Evolutionary conservation across 2,113 vertebrate species (phyloP).

Genomic region (Microcebus murinus): DNA sequence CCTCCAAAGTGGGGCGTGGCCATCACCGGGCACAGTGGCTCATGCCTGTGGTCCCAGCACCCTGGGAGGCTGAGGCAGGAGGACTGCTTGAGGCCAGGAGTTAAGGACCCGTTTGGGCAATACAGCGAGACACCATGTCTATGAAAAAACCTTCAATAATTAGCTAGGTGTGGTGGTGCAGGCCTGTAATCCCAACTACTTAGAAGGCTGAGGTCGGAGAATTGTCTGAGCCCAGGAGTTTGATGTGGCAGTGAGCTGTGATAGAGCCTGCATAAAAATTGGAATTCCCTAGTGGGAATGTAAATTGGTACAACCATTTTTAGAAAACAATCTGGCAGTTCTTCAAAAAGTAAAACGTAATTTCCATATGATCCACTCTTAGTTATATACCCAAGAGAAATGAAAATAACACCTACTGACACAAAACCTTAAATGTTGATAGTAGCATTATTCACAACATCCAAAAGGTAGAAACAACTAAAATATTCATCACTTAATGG

Average conservation of each 20-base stretch:
- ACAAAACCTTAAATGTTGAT: not conserved
- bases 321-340: not conserved
- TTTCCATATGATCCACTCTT: not conserved
- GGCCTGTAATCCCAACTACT: no score
- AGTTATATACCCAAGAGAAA: not conserved
- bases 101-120: no score
- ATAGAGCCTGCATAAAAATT: not conserved
- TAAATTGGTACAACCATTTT: not conserved
- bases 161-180: no score
- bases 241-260: no score
- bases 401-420: not conserved
- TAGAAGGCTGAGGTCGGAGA: no score
- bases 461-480: not conserved
- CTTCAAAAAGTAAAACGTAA: not conserved
- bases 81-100: no score
- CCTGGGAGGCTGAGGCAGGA: no score
- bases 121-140: no score
- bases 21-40: no score
- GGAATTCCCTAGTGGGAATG: not conserved
- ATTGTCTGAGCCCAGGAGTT: no score
- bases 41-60: no score
- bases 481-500: not conserved
- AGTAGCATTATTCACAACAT: not conserved
- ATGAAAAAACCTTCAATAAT: no score
- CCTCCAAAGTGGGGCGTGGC: not conserved